A percentile compares a stretch with the other conserved stretches of the same genome.
Evolutionary conservation across 1,140 invertebrate species (phyloP).

Genomic region (Tyrophagus putrescentiae): DNA sequence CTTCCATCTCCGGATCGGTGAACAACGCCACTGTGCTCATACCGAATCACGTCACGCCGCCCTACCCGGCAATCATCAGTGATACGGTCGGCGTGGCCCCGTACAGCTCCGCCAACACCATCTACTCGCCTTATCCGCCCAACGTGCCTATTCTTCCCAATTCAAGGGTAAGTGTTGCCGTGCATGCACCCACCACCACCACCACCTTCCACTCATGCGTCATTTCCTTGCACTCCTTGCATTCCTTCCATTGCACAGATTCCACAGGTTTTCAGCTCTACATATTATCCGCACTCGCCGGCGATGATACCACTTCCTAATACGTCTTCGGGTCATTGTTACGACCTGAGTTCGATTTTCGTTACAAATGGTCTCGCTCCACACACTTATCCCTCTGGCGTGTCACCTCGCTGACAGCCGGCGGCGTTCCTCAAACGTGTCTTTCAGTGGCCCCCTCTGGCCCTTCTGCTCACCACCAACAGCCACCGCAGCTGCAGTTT

Average conservation of each 20-base stretch:
- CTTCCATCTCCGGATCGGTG: constrained; percentile 9
- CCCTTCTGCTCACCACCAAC: background rate
- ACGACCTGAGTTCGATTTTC: constrained; percentile 53
- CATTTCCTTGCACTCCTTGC: constrained; percentile 7
- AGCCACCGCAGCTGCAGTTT: background rate
- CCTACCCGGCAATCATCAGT: background rate
- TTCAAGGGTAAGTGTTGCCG: constrained; percentile 2
- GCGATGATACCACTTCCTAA: constrained; percentile 27
- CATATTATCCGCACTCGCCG: constrained; percentile 30
- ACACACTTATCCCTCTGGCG: constrained; percentile 34
- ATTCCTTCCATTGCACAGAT: constrained; percentile 16
- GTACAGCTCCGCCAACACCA: background rate
- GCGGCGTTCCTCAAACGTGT: background rate
- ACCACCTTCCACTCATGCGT: background rate
- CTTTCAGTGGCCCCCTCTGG: background rate
- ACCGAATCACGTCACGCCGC: background rate
- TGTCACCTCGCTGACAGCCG: background rate
- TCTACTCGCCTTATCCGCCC: constrained; percentile 1
- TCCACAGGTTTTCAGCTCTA: constrained; percentile 21
- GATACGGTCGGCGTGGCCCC: background rate
- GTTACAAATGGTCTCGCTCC: constrained; percentile 56
- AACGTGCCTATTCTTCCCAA: constrained; percentile 12
- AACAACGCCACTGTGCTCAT: background rate
- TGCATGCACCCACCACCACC: background rate
- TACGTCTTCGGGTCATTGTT: constrained; percentile 41